Evolutionary conservation across 2,888 invertebrate genomes (phyloP), one percentile per base, ranked within the genome.

Genomic region (Piscicola geometra): DNA sequence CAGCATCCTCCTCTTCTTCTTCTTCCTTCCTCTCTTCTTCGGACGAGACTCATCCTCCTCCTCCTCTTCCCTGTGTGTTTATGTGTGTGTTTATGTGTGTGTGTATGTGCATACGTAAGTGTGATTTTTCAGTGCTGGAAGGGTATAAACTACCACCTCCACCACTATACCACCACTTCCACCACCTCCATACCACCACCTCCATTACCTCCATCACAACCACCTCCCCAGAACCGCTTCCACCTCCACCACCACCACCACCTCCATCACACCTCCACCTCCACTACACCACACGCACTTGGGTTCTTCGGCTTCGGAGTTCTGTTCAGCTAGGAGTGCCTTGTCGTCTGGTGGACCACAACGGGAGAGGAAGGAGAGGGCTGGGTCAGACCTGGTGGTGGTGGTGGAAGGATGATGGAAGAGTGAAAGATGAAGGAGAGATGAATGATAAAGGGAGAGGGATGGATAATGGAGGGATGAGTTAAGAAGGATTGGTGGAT

Each of bases 351-450:
- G 84, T 80, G 90, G 90, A 78, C 90, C 89, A 83, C 89, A 92
- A 87, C 93, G 91, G 86, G 91, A 90, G 84, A 95, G 90, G 89
- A 95, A 99, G 91, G 83, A 82, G 83, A 99, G 90, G 85, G 91
- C 90, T 82, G 96, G 93, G 89, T 99, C 99, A 84, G 91, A 91
- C n/a, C 60, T 56, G 60, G 25, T 5, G 5, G 60, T 9, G 5
- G 41, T 9, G 15, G 41, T 5, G 5, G 41, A 15, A 15, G 15
- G 41, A 15, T 41, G 41, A 41, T 41, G 41, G 41, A 41, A 41
- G 41, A 15, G 15, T 9, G 41, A n/a, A n/a, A n/a, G n/a, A n/a
- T n/a, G n/a, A n/a, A n/a, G n/a, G n/a, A n/a, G n/a, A n/a, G n/a
- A n/a, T n/a, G n/a, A n/a, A n/a, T n/a, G n/a, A n/a, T n/a, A n/a